phyloP scores from a whole-genome alignment of 2,113 vertebrate species.

The Sander vitreus region DNA sequence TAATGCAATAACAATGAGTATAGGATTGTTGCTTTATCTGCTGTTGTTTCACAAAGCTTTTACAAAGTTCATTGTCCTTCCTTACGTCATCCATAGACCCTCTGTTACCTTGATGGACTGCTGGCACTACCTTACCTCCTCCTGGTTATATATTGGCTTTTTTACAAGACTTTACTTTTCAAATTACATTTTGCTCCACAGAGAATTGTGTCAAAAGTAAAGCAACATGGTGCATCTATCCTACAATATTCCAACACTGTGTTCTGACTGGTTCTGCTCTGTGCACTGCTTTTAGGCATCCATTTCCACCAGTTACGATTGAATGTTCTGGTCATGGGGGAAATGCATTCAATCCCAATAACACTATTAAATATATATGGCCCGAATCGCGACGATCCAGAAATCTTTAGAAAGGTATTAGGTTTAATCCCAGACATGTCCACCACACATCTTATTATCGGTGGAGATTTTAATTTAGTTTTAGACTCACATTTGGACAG shows the following conservation, averaged over 20 bases:
- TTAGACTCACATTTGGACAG: no score
- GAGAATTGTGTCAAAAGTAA: background rate
- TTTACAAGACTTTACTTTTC: background rate
- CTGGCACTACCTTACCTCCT: background rate
- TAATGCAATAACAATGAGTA: background rate
- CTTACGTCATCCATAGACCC: background rate
- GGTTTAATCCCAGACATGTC: no score
- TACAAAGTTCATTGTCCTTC: background rate
- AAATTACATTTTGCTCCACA: background rate
- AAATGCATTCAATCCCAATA: no score
- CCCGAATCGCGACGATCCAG: no score
- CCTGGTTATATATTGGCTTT: conserved; percentile 3
- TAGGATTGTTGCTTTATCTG: background rate
- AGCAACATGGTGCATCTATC: background rate
- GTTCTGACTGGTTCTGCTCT: background rate
- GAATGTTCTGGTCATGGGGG: no score
- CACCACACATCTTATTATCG: no score
- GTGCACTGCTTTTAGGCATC: background rate
- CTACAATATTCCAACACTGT: no score
- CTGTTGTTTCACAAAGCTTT: background rate
- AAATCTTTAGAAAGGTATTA: no score
- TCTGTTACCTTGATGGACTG: background rate
- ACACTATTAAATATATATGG: no score
- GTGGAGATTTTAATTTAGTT: no score
- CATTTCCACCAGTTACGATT: background rate